Evolutionary conservation across 2,888 invertebrate genomes (phyloP).

Genomic region (Folsomia manolachei): DNA sequence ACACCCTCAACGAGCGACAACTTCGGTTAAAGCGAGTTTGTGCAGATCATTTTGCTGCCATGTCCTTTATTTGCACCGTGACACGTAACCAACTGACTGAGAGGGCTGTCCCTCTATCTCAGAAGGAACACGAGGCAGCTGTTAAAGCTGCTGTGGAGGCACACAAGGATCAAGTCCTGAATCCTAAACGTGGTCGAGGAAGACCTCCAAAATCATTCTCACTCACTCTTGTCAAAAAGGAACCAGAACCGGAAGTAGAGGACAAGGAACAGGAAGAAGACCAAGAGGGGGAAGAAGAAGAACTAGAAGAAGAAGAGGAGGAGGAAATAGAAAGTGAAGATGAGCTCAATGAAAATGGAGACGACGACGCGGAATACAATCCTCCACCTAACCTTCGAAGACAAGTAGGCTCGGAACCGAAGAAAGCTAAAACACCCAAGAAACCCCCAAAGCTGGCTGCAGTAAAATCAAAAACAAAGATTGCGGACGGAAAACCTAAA

Average conservation of each 20-base stretch:
- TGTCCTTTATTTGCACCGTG: slow-evolving; percentile 25
- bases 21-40: slow-evolving; percentile 35
- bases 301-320: slow-evolving; percentile 3
- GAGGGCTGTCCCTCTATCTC: slow-evolving; percentile 27
- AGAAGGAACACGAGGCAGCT: slow-evolving; percentile 17
- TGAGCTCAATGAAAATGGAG: slow-evolving; percentile 12
- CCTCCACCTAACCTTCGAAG: slow-evolving; percentile 2
- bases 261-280: slow-evolving; percentile 10
- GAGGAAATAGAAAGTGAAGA: slow-evolving; percentile 10
- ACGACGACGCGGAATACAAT: slow-evolving; percentile 4
- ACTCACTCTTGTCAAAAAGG: slow-evolving; percentile 6
- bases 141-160: neutral
- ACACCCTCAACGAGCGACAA: slow-evolving; percentile 30
- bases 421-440: neutral
- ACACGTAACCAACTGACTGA: slow-evolving; percentile 29
- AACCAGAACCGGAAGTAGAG: neutral
- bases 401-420: neutral
- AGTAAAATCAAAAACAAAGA: neutral
- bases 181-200: slow-evolving; percentile 17
- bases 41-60: slow-evolving; percentile 32
- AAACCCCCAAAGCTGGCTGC: neutral
- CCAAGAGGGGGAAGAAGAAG: slow-evolving; percentile 10
- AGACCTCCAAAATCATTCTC: slow-evolving; percentile 19
- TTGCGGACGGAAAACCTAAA: neutral
- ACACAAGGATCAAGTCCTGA: neutral